Conservation (phyloP, 53 echinoderm and acorn worm genomes). For the Actinopyga echinites region DNA sequence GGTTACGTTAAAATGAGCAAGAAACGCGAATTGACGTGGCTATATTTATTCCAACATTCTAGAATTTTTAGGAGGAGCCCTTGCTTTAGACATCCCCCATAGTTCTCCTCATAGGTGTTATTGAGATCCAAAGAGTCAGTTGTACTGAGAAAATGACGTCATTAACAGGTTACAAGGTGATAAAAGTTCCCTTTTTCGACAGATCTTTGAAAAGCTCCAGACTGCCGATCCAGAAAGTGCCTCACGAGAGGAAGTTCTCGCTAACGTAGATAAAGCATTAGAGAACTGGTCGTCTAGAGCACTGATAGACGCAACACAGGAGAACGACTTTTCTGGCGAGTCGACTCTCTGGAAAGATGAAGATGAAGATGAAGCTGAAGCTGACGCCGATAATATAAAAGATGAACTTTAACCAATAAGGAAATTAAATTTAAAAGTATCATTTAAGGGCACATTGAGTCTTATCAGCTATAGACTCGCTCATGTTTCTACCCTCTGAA, state of each 20-base stretch:
- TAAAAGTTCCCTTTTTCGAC: background rate
- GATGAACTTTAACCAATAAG: conserved; percentile 6
- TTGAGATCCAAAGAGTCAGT: no score
- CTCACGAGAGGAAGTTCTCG: conserved; percentile 12
- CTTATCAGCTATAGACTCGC: no score
- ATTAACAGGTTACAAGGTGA: background rate
- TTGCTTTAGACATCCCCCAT: no score
- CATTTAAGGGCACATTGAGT: no score
- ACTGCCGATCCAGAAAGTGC: background rate
- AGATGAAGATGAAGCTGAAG: background rate
- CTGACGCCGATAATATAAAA: background rate
- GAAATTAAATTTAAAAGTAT: no score
- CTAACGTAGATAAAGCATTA: conserved; percentile 51
- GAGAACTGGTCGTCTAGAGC: conserved; percentile 38
- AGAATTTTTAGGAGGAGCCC: no score
- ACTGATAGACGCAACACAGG: background rate
- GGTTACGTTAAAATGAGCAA: no score
- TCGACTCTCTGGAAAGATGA: conserved; percentile 18
- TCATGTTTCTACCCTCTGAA: no score
- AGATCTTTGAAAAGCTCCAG: conserved; percentile 53
- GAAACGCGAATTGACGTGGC: no score
- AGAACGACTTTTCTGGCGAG: conserved; percentile 10
- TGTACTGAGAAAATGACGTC: no score
- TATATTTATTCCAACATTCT: no score
- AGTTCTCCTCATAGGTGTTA: no score